phyloP scores from a whole-genome alignment of 2,797 vertebrate species.

The Petrocephalus sullivani region DNA sequence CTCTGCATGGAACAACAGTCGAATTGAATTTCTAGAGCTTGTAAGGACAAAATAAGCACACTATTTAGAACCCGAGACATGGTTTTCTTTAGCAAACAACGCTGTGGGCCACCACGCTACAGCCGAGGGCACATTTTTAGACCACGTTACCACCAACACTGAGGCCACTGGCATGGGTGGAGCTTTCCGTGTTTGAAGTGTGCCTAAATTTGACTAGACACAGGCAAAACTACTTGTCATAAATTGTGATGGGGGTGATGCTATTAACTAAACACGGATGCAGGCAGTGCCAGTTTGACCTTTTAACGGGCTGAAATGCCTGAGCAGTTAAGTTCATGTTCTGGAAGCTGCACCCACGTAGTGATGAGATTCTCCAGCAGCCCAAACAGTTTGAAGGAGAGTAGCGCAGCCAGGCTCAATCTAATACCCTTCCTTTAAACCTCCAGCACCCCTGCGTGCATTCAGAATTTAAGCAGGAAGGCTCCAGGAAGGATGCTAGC shows the following conservation, averaged over 20 bases:
- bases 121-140: conserved; percentile 8
- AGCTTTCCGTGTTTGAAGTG: neutral
- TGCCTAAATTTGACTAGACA: neutral
- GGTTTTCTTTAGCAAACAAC: neutral
- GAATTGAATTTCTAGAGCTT: conserved; percentile 15
- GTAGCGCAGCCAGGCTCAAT: neutral
- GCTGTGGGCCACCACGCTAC: neutral
- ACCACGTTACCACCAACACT: neutral
- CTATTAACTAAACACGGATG: neutral
- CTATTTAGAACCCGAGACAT: neutral
- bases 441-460: neutral
- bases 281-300: neutral
- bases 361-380: neutral
- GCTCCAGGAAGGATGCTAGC: conserved; percentile 1
- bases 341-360: neutral
- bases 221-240: neutral
- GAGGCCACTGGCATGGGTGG: neutral
- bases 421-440: neutral
- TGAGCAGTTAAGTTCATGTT: neutral
- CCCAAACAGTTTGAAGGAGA: neutral
- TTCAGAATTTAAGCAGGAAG: neutral
- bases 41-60: neutral
- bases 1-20: neutral
- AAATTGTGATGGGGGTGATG: neutral
- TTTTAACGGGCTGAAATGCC: neutral